Conservation (phyloP, 2,113 vertebrate species). For the Scortum barcoo region DNA sequence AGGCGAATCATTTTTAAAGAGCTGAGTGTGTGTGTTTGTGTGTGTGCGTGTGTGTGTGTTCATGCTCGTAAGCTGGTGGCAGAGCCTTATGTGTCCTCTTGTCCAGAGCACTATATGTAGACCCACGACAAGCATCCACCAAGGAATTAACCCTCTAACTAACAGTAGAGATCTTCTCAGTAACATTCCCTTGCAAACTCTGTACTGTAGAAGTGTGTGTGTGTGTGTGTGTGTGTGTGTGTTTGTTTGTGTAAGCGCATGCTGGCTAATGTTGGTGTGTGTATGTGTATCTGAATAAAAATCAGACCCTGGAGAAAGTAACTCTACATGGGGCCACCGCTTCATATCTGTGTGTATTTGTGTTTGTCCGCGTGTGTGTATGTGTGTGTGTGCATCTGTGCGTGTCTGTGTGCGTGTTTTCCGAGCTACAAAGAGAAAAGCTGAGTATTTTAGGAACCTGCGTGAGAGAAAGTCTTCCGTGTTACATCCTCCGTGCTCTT, state of each 20-base stretch:
- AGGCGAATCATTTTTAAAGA: slow-evolving; percentile 63
- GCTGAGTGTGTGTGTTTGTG: slow-evolving; percentile 20
- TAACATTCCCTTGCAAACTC: neutral
- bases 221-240: neutral
- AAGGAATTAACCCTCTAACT: neutral
- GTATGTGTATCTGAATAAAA: neutral
- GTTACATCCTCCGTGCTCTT: neutral
- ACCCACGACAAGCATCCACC: slow-evolving; percentile 23
- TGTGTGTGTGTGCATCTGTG: slow-evolving; percentile 4
- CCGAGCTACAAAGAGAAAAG: slow-evolving; percentile 24
- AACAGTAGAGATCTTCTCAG: neutral
- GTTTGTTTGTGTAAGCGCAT: neutral
- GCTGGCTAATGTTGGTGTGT: neutral
- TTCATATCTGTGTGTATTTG: neutral
- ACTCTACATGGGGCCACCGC: neutral
- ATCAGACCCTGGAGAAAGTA: neutral
- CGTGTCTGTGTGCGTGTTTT: neutral
- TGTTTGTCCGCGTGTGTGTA: neutral
- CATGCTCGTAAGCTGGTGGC: slow-evolving; percentile 16
- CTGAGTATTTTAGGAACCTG: slow-evolving; percentile 50
- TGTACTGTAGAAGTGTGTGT: neutral
- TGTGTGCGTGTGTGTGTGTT: slow-evolving; percentile 20
- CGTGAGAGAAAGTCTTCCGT: slow-evolving; percentile 24
- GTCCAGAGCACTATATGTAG: slow-evolving; percentile 27
- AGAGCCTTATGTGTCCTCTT: slow-evolving; percentile 41